phyloP scores from a whole-genome alignment of 1,140 invertebrate species.

The Pinna nobilis region DNA sequence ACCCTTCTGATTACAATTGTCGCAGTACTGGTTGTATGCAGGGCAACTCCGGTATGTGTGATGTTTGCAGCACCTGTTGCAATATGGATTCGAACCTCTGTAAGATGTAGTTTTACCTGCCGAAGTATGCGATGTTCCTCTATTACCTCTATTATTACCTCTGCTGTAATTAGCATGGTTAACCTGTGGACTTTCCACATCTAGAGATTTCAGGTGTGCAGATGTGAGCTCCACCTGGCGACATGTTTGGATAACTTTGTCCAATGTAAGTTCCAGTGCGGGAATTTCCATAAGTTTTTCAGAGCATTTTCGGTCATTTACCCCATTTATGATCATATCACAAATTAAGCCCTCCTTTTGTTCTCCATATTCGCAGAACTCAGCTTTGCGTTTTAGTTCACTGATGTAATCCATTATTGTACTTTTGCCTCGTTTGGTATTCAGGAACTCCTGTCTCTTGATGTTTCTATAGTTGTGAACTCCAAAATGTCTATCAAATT shows the following conservation, averaged over 20 bases:
- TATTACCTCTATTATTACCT: not conserved
- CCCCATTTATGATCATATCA: constrained; percentile 45
- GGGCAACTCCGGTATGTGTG: constrained; percentile 23
- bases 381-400: constrained; percentile 38
- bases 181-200: constrained; percentile 1
- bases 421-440: constrained; percentile 32
- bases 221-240: constrained; percentile 39
- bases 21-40: constrained; percentile 22
- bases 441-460: constrained; percentile 37
- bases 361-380: constrained; percentile 43
- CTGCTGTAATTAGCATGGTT: constrained; percentile 1
- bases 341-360: constrained; percentile 42
- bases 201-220: constrained; percentile 28
- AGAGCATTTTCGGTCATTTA: constrained; percentile 36
- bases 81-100: constrained; percentile 5
- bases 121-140: no score
- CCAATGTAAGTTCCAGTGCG: constrained; percentile 12
- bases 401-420: constrained; percentile 44
- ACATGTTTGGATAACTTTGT: constrained; percentile 40
- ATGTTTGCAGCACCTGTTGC: constrained; percentile 31
- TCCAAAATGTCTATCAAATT: constrained; percentile 35
- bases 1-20: constrained; percentile 9
- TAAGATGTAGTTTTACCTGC: no score
- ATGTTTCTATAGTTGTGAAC: constrained; percentile 44
- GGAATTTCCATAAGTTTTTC: constrained; percentile 48